Percentiles rank a stretch among this genome's conserved stretches.
These are phyloP conservation scores for Drosophila micromelanica DNA, from an alignment of 1,140 invertebrate genomes.

Conservation along the genomic window DNA sequence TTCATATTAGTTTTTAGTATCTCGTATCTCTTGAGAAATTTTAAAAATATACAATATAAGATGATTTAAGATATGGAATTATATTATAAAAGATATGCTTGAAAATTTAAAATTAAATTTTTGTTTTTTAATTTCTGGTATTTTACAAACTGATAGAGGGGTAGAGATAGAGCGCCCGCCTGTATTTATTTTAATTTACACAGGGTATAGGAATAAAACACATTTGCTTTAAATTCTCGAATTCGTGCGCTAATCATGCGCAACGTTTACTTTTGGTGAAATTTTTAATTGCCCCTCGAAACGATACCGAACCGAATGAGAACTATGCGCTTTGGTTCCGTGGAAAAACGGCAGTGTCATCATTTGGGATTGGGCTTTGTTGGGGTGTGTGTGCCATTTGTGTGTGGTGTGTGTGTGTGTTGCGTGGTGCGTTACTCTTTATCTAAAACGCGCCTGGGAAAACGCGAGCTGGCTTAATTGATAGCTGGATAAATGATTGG, in stretches of 20 bases:
- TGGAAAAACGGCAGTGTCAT: slow-evolving; percentile 74
- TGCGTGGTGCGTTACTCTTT: slow-evolving; percentile 46
- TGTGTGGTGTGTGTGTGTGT: slow-evolving; percentile 22
- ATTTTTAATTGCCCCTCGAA: slow-evolving; percentile 71
- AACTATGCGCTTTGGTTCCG: slow-evolving; percentile 37
- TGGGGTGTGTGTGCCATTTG: slow-evolving; percentile 23
- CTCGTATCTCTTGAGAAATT: too few relatives aligned
- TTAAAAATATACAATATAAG: too few relatives aligned
- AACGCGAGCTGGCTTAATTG: slow-evolving; percentile 71
- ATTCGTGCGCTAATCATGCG: slow-evolving; percentile 76
- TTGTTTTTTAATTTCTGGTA: too few relatives aligned
- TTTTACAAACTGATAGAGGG: too few relatives aligned
- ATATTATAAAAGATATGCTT: too few relatives aligned
- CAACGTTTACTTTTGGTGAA: slow-evolving; percentile 75
- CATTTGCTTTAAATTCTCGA: slow-evolving; percentile 48
- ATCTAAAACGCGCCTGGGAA: slow-evolving; percentile 77
- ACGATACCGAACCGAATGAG: slow-evolving; percentile 43
- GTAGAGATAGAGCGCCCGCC: not conserved
- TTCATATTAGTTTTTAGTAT: too few relatives aligned
- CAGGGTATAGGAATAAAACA: slow-evolving; percentile 34
- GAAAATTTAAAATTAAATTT: too few relatives aligned
- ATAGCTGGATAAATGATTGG: slow-evolving; percentile 48
- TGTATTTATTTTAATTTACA: not conserved
- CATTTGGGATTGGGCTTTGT: slow-evolving; percentile 48
- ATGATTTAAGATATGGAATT: too few relatives aligned